These are phyloP conservation scores for Siniperca obscura DNA, from an alignment of 2,797 vertebrate genomes.

Conservation along the genomic window DNA sequence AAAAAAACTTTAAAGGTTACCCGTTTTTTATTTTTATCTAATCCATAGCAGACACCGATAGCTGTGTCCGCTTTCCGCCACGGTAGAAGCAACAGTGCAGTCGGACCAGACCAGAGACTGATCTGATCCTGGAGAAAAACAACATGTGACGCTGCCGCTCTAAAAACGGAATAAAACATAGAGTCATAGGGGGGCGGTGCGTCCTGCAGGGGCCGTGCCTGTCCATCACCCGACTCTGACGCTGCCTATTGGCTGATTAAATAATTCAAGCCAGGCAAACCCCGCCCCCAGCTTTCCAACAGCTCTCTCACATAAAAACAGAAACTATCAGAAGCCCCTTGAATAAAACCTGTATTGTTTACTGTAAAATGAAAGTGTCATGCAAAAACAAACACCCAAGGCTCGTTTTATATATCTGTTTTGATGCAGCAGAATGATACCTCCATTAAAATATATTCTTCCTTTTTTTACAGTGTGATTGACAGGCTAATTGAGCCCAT, in stretches of 20 bases:
- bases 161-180: conserved; percentile 83
- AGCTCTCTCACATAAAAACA: conserved; percentile 42
- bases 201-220: conserved; percentile 78
- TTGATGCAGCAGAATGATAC: background rate
- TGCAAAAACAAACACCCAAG: background rate
- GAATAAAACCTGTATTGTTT: conserved; percentile 24
- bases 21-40: too few relatives aligned
- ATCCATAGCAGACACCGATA: conserved; percentile 27
- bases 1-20: background rate
- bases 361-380: conserved; percentile 17
- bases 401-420: background rate
- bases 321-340: conserved; percentile 38
- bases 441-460: background rate
- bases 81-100: conserved; percentile 82
- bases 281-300: conserved; percentile 44
- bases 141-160: conserved; percentile 95
- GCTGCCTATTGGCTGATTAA: conserved; percentile 76
- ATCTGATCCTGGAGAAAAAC: conserved; percentile 91
- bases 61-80: conserved; percentile 74
- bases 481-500: background rate
- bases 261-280: conserved; percentile 43
- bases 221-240: conserved; percentile 58
- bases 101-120: conserved; percentile 85
- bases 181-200: conserved; percentile 83
- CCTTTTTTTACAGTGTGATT: background rate